Percentiles rank a stretch among this genome's conserved stretches.
Conservation (phyloP, 2,113 vertebrate genomes). For the Psephotus haematonotus region DNA sequence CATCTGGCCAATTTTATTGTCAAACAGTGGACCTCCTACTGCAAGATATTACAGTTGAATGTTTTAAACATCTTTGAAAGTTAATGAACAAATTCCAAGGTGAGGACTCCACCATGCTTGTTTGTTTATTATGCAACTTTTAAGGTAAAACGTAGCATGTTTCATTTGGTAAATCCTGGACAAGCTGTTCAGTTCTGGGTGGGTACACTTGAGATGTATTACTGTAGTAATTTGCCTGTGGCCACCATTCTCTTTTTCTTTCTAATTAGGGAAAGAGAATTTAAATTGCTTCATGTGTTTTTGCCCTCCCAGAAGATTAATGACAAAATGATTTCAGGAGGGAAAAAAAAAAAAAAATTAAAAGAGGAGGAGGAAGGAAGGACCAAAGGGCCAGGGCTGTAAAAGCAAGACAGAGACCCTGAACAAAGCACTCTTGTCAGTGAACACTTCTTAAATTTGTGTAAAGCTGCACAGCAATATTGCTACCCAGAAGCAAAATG, state of each 20-base stretch:
- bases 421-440: background rate
- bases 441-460: background rate
- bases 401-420: background rate
- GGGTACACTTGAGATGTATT: background rate
- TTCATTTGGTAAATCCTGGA: background rate
- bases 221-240: background rate
- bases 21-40: background rate
- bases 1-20: background rate
- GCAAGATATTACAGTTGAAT: background rate
- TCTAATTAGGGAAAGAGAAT: background rate
- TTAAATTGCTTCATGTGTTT: background rate
- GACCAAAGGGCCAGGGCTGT: background rate
- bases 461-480: background rate
- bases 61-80: background rate
- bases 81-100: background rate
- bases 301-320: background rate
- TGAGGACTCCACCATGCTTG: background rate
- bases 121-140: background rate
- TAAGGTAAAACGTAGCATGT: background rate
- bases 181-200: background rate
- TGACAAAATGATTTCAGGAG: background rate
- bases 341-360: background rate
- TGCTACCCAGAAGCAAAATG: background rate
- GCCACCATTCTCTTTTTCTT: background rate
- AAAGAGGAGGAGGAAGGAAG: background rate